Conservation (phyloP, 2,797 vertebrate genomes). For the Antrozous pallidus region DNA sequence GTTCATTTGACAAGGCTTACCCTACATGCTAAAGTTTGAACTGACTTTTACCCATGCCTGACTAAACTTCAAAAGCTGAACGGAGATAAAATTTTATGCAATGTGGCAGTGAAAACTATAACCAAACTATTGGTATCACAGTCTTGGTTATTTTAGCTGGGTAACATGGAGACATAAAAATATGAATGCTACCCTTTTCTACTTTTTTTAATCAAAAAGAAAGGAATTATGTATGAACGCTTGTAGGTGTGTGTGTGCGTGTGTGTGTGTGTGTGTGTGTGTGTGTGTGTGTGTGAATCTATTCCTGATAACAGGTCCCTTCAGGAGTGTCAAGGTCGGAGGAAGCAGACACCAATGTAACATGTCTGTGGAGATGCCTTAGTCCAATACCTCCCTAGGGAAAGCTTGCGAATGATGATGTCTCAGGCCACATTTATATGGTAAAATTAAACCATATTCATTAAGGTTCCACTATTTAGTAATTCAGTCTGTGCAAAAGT, state of each 20-base stretch:
- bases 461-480: constrained; percentile 45
- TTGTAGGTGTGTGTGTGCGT: not conserved
- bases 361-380: not conserved
- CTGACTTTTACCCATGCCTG: not conserved
- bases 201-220: not conserved
- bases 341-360: not conserved
- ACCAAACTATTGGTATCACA: not conserved
- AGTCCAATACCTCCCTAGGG: not conserved
- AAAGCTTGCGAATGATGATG: not conserved
- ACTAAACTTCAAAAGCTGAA: not conserved
- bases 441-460: constrained; percentile 56
- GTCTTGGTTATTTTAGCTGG: not conserved
- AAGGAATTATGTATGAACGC: not conserved
- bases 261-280: too few species aligned
- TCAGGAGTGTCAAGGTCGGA: not conserved
- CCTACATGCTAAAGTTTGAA: not conserved
- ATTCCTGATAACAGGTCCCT: not conserved
- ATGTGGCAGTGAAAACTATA: not conserved
- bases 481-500: constrained; percentile 28
- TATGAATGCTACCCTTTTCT: not conserved
- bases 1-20: not conserved
- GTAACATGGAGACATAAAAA: not conserved
- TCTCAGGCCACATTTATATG: not conserved
- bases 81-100: not conserved
- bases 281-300: not conserved